Conservation (phyloP, 2,888 invertebrate genomes). For the Epistrophe eligans region DNA sequence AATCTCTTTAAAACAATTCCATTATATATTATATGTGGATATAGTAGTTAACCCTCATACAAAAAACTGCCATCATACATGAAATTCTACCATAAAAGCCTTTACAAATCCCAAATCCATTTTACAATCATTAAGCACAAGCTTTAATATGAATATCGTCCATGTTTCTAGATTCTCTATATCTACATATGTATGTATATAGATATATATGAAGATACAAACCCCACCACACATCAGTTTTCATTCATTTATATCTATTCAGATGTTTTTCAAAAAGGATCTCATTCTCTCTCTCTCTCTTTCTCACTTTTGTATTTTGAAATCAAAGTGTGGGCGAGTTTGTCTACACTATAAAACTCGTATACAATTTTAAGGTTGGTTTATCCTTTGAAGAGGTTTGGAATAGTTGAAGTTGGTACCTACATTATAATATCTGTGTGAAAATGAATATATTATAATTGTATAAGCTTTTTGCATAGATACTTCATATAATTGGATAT, state of each 20-base stretch:
- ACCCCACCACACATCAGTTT: background rate
- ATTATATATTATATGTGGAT: background rate
- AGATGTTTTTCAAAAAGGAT: constrained; percentile 15
- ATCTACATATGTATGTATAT: background rate
- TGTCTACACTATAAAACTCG: background rate
- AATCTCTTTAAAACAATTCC: constrained; percentile 25
- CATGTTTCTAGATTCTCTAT: background rate
- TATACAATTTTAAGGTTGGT: background rate
- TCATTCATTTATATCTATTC: background rate
- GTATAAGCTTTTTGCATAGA: background rate
- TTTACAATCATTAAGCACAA: constrained; percentile 60
- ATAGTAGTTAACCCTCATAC: constrained; percentile 6
- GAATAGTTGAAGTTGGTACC: constrained; percentile 1
- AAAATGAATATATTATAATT: constrained; percentile 2
- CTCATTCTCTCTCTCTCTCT: background rate
- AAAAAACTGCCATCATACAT: constrained; percentile 18
- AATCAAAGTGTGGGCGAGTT: constrained; percentile 2
- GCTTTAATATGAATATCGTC: constrained; percentile 34
- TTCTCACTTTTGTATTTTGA: background rate
- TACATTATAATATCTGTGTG: background rate
- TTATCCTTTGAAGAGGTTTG: constrained; percentile 7
- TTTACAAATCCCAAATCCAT: constrained; percentile 63
- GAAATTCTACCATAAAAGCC: constrained; percentile 49
- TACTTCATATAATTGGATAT: constrained; percentile 45
- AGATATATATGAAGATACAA: background rate